A percentile compares a stretch with the other conserved stretches of the same genome.
Conservation (phyloP, 2,113 vertebrate genomes). For the Holacanthus passer region DNA sequence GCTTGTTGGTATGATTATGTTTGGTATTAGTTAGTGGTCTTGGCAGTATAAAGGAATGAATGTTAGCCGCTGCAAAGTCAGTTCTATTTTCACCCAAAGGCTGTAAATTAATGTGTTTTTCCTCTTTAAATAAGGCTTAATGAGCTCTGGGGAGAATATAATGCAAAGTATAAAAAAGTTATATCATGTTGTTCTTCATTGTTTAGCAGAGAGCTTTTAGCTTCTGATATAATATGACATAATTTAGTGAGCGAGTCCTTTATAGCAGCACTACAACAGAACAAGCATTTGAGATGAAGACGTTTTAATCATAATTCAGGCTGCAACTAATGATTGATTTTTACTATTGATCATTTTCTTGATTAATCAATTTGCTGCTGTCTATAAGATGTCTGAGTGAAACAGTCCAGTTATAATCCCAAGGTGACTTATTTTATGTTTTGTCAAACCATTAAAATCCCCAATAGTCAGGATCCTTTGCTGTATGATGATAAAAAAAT, state of each 20-base stretch:
- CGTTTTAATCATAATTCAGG: not conserved
- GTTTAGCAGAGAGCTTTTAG: not conserved
- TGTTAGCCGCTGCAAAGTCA: not conserved
- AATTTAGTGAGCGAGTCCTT: not conserved
- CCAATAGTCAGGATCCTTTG: not conserved
- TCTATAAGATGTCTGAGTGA: constrained; percentile 15
- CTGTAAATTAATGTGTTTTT: constrained; percentile 22
- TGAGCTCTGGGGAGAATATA: constrained; percentile 6
- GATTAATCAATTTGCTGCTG: not conserved
- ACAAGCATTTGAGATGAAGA: not conserved
- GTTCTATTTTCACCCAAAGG: constrained; percentile 9
- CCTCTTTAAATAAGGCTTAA: not conserved
- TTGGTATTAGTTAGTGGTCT: constrained; percentile 18
- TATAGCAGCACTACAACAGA: not conserved
- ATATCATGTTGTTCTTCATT: not conserved
- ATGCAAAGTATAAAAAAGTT: constrained; percentile 17
- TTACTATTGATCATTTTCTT: constrained; percentile 11
- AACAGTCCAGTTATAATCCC: constrained; percentile 9
- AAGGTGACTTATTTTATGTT: not conserved
- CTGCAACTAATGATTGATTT: not conserved
- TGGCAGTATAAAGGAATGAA: constrained; percentile 6
- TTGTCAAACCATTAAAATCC: not conserved
- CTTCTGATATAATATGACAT: not conserved
- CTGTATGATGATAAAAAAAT: not conserved
- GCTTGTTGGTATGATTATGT: constrained; percentile 31